phyloP scores from a whole-genome alignment of 2,888 invertebrate genomes.

The Dinocampus coccinellae region DNA sequence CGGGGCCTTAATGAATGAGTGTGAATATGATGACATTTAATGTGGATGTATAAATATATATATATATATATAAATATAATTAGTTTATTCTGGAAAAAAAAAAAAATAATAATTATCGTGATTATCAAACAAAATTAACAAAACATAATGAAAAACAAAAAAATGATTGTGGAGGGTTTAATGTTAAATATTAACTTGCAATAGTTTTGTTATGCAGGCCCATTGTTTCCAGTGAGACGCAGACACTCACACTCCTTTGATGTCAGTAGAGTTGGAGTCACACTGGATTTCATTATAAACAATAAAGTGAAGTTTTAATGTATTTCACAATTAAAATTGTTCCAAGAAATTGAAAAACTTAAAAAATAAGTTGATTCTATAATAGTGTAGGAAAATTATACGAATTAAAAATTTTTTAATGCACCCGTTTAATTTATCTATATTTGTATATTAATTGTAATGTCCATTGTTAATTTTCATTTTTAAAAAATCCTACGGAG shows the following conservation, averaged over 20 bases:
- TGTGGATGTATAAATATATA: constrained; percentile 45
- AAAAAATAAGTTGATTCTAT: background rate
- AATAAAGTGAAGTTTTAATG: background rate
- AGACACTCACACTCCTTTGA: background rate
- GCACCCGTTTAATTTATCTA: background rate
- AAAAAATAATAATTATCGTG: constrained; percentile 7
- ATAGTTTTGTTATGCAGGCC: background rate
- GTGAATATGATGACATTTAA: constrained; percentile 22
- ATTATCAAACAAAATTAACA: too few species aligned
- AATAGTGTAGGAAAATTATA: background rate
- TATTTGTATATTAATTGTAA: background rate
- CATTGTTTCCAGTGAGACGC: background rate
- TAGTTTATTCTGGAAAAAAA: constrained; percentile 33
- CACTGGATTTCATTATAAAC: background rate
- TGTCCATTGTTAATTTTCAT: background rate
- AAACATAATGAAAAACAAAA: background rate
- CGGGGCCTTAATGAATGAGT: constrained; percentile 49
- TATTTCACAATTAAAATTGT: too few species aligned
- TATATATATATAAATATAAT: constrained; percentile 48
- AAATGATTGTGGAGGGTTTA: constrained; percentile 11
- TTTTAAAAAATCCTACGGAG: background rate
- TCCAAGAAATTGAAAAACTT: background rate
- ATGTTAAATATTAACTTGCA: background rate
- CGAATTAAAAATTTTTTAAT: background rate
- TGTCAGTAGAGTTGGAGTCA: background rate